phyloP scores from a whole-genome alignment of 2,113 vertebrate genomes.

The Cyprinodon variegatus region DNA sequence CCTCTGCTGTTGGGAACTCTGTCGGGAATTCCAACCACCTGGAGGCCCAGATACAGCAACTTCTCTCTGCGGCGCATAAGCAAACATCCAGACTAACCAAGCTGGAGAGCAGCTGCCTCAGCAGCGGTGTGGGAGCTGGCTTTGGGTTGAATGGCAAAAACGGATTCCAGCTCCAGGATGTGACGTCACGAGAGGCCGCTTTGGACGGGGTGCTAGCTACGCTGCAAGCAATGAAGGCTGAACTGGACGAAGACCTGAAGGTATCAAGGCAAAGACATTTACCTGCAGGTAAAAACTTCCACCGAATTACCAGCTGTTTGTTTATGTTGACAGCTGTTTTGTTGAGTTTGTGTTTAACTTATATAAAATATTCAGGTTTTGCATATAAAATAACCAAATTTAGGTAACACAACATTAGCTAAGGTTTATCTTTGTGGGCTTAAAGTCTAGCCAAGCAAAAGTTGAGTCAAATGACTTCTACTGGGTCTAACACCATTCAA shows the following conservation, averaged over 20 bases:
- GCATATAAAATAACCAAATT: slow-evolving; percentile 29
- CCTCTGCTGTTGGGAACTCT: slow-evolving; percentile 59
- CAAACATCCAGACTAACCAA: slow-evolving; percentile 74
- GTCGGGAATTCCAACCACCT: slow-evolving; percentile 47
- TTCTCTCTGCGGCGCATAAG: slow-evolving; percentile 75
- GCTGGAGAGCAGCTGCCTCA: slow-evolving; percentile 78
- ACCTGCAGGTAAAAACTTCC: slow-evolving; percentile 85
- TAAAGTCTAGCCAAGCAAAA: neutral
- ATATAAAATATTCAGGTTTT: neutral
- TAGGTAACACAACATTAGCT: slow-evolving; percentile 39
- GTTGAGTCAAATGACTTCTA: too few species aligned
- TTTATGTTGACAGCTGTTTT: slow-evolving; percentile 29
- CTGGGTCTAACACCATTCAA: neutral
- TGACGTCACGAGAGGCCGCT: slow-evolving; percentile 23
- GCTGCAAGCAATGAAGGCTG: slow-evolving; percentile 71
- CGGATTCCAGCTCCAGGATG: slow-evolving; percentile 50
- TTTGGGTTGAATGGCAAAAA: slow-evolving; percentile 37
- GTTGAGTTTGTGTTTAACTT: slow-evolving; percentile 17
- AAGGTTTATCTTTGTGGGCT: neutral
- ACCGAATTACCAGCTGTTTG: neutral
- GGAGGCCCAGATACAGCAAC: slow-evolving; percentile 72
- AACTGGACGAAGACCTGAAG: slow-evolving; percentile 71
- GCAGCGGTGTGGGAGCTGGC: slow-evolving; percentile 5
- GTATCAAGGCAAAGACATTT: slow-evolving; percentile 73
- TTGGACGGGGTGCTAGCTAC: slow-evolving; percentile 47